These are phyloP conservation scores for Ploceus nigricollis DNA, from an alignment of 2,113 vertebrate species.

Conservation along the genomic window DNA sequence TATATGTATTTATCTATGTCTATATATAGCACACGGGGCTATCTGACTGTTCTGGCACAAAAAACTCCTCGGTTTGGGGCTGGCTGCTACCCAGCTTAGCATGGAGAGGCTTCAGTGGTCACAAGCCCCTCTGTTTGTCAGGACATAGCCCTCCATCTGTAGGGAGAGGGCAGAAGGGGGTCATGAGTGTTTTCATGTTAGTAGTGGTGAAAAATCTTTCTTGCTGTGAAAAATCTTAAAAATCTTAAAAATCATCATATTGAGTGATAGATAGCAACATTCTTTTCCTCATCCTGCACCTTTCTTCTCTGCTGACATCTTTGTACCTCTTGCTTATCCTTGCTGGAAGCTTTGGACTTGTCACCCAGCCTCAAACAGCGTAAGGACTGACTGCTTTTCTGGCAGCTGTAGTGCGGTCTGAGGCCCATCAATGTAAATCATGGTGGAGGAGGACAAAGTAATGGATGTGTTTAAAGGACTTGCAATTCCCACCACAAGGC, in stretches of 20 bases:
- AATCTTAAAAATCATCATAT: not conserved
- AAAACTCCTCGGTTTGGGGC: not conserved
- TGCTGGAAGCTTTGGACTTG: not conserved
- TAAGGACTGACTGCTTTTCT: not conserved
- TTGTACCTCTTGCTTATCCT: not conserved
- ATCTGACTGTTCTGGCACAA: not conserved
- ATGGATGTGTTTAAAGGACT: not conserved
- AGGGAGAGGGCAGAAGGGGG: not conserved
- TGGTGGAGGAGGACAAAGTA: not conserved
- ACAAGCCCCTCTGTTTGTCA: not conserved
- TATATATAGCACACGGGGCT: rapidly evolving
- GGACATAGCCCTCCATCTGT: not conserved
- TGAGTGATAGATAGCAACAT: not conserved
- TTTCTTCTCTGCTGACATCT: not conserved
- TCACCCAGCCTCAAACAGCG: rapidly evolving
- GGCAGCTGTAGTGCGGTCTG: not conserved
- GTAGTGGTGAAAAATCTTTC: not conserved
- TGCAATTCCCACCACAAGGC: not conserved
- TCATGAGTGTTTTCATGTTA: not conserved
- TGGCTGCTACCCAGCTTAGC: not conserved
- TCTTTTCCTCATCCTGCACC: not conserved
- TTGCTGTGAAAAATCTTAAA: not conserved
- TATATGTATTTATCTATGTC: rapidly evolving
- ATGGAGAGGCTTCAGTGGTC: not conserved
- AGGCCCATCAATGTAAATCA: not conserved